phyloP scores from a whole-genome alignment of 2,113 vertebrate species.

The Tetrax tetrax region DNA sequence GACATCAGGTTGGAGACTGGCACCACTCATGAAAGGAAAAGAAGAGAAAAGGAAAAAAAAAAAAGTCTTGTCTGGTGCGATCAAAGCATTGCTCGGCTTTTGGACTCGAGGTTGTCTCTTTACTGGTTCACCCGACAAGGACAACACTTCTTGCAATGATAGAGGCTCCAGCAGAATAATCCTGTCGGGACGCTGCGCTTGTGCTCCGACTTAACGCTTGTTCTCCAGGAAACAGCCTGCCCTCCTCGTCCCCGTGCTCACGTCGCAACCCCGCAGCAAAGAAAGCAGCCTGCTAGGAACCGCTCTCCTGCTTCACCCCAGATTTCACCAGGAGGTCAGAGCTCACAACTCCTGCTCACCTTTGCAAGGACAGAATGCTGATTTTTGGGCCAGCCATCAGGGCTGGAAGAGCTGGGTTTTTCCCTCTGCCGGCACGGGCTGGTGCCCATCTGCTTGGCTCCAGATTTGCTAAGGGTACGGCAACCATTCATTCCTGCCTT shows the following conservation, averaged over 20 bases:
- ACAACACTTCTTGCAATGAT: neutral
- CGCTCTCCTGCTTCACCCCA: neutral
- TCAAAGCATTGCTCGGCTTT: neutral
- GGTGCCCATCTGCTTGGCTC: fast-evolving
- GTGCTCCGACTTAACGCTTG: neutral
- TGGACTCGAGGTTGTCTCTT: neutral
- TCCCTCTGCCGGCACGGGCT: neutral
- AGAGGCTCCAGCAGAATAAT: neutral
- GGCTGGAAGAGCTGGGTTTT: neutral
- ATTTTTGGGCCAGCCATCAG: fast-evolving
- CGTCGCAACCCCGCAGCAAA: fast-evolving
- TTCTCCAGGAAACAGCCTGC: neutral
- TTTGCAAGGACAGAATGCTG: neutral
- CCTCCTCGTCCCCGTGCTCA: neutral
- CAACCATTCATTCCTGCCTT: neutral
- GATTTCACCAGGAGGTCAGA: neutral
- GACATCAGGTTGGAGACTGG: neutral
- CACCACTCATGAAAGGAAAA: neutral
- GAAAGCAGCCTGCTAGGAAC: neutral
- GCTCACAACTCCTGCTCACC: neutral
- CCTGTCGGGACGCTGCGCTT: neutral
- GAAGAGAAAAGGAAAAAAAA: neutral
- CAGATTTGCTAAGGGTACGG: neutral
- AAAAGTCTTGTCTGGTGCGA: neutral
- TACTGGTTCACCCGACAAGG: neutral